Percentiles rank a stretch among this genome's conserved stretches.
Conservation (phyloP, 2,797 vertebrate species). For the Halcyon badia region DNA sequence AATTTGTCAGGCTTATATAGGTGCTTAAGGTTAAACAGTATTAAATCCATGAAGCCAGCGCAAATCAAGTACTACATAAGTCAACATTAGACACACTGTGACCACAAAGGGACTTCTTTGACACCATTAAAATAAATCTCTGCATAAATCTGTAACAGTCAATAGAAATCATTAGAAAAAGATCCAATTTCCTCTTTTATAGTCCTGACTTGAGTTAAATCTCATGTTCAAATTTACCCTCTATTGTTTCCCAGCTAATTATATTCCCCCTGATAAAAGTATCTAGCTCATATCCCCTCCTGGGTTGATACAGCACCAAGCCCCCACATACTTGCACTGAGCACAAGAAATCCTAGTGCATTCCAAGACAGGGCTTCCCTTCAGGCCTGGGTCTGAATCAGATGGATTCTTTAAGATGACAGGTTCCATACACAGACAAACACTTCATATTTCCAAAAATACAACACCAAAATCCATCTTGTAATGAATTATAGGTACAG, state of each 20-base stretch:
- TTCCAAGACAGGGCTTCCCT: not conserved
- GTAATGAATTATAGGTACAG: not conserved
- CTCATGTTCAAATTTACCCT: not conserved
- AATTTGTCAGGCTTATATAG: not conserved
- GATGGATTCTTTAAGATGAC: not conserved
- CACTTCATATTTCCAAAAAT: not conserved
- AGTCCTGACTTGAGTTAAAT: not conserved
- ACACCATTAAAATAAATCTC: not conserved
- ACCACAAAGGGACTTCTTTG: not conserved
- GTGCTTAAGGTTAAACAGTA: not conserved
- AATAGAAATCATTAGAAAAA: not conserved
- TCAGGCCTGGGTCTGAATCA: not conserved
- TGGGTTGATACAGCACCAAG: not conserved
- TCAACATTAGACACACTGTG: not conserved
- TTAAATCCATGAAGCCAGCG: not conserved
- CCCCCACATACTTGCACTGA: not conserved
- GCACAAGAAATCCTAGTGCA: accelerated
- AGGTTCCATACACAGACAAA: not conserved
- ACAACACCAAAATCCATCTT: not conserved
- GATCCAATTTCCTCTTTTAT: not conserved
- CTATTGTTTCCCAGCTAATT: not conserved
- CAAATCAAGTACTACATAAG: not conserved
- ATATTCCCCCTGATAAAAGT: not conserved
- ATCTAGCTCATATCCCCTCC: not conserved
- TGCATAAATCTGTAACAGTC: not conserved